phyloP scores from a whole-genome alignment of 2,797 vertebrate genomes.

The Etheostoma nigrum region DNA sequence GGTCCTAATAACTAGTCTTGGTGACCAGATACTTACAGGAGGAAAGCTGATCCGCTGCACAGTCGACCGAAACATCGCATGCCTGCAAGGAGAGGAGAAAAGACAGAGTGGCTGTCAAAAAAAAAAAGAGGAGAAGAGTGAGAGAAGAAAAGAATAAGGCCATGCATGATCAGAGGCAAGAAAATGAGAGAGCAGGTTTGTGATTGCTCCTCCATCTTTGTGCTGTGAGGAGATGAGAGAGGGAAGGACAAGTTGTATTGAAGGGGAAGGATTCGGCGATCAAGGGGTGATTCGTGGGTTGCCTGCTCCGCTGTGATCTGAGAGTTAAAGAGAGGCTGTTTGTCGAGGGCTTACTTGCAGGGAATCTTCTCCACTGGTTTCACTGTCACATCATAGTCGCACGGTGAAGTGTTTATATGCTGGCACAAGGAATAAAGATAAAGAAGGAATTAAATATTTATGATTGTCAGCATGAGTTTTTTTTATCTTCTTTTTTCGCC shows the following conservation, averaged over 20 bases:
- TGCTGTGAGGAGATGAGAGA: conserved; percentile 52
- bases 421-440: conserved; percentile 51
- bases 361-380: conserved; percentile 80
- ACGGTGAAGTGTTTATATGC: conserved; percentile 79
- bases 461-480: conserved; percentile 14
- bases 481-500: background rate
- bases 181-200: conserved; percentile 50
- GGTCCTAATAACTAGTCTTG: conserved; percentile 64
- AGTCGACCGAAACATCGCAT: conserved; percentile 86
- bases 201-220: conserved; percentile 53
- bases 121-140: conserved; percentile 27
- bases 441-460: conserved; percentile 22
- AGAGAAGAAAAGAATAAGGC: conserved; percentile 42
- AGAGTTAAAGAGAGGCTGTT: conserved; percentile 49
- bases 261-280: conserved; percentile 55
- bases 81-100: conserved; percentile 74
- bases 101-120: conserved; percentile 24
- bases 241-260: conserved; percentile 24
- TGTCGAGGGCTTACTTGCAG: conserved; percentile 83
- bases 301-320: conserved; percentile 43
- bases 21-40: conserved; percentile 86
- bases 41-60: conserved; percentile 86
- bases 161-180: conserved; percentile 43
- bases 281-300: conserved; percentile 60
- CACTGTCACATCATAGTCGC: conserved; percentile 79